Evolutionary conservation across 2,113 vertebrate species (phyloP).

Genomic region (Indri indri): DNA sequence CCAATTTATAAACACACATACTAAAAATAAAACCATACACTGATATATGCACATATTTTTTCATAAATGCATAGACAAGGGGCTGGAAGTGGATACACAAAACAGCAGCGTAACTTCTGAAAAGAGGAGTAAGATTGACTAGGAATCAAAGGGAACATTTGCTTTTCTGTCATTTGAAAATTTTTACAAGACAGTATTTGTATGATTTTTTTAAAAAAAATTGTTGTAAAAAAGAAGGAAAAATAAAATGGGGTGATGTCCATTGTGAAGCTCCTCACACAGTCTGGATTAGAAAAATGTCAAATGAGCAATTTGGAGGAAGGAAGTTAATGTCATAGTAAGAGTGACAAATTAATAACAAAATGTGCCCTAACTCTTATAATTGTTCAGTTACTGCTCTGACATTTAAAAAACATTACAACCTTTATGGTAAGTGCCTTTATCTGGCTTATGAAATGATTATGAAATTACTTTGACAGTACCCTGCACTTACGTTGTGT

Average conservation of each 20-base stretch:
- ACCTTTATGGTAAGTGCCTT: conserved; percentile 64
- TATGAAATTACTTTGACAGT: conserved; percentile 67
- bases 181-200: neutral
- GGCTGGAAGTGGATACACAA: neutral
- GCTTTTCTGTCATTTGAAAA: neutral
- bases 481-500: conserved; percentile 37
- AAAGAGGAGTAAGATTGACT: neutral
- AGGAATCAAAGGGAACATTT: neutral
- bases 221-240: neutral
- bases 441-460: conserved; percentile 66
- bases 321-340: conserved; percentile 71
- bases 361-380: conserved; percentile 64
- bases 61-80: conserved; percentile 44
- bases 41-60: conserved; percentile 43
- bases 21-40: conserved; percentile 23
- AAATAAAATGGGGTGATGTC: neutral
- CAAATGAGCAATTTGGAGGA: conserved; percentile 69
- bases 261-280: conserved; percentile 43
- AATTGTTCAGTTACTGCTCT: conserved; percentile 73
- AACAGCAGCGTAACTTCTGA: neutral
- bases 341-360: conserved; percentile 76
- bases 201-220: neutral
- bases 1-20: conserved; percentile 39
- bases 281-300: conserved; percentile 65
- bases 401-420: conserved; percentile 76